phyloP scores from a whole-genome alignment of 2,797 vertebrate species.

The Taeniopygia guttata region DNA sequence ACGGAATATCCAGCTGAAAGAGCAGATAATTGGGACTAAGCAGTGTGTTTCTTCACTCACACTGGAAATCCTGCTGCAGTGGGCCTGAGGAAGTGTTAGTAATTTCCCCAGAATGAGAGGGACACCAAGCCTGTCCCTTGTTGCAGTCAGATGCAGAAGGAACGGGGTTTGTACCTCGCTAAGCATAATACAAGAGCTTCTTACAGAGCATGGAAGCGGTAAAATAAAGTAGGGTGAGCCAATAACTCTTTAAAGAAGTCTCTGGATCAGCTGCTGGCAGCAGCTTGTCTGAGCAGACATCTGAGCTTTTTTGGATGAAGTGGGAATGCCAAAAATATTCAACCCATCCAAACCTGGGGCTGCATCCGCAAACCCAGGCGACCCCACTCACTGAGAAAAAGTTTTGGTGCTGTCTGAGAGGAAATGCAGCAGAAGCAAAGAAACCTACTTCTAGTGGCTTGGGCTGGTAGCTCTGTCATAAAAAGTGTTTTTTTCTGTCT shows the following conservation, averaged over 20 bases:
- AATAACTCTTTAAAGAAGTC: not conserved
- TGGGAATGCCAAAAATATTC: not conserved
- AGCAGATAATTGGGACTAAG: not conserved
- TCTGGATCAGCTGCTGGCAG: not conserved
- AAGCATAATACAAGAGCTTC: not conserved
- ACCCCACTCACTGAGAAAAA: not conserved
- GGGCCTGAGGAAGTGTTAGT: not conserved
- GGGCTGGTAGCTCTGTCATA: not conserved
- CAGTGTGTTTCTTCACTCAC: not conserved
- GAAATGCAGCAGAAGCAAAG: not conserved
- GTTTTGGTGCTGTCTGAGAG: not conserved
- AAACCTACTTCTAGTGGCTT: not conserved
- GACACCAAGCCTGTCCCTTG: not conserved
- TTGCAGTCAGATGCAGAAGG: not conserved
- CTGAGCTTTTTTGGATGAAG: not conserved
- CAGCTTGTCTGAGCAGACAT: rapidly evolving
- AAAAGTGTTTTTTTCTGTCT: not conserved
- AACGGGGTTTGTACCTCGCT: not conserved
- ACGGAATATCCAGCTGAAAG: not conserved
- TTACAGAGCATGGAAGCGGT: not conserved
- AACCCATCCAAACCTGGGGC: not conserved
- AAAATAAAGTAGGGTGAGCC: not conserved
- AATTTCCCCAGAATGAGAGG: not conserved
- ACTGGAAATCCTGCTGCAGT: not conserved
- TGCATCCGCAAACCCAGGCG: not conserved